A percentile compares a stretch with the other conserved stretches of the same genome.
Evolutionary conservation across 2,888 invertebrate species (phyloP).

Genomic region (Agrotis exclamationis): DNA sequence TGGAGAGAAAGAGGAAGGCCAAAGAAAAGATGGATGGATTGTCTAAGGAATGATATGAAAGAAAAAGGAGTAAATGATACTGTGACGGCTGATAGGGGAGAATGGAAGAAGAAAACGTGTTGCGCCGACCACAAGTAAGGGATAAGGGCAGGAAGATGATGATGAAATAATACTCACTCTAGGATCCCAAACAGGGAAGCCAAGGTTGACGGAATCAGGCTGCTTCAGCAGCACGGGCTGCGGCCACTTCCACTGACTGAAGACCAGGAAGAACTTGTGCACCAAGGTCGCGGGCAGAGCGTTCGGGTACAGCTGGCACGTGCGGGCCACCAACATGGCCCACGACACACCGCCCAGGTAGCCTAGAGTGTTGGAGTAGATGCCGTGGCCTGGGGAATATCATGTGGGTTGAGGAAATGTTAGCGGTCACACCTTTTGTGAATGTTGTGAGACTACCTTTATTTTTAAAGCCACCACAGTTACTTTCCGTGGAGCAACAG

Average conservation of each 20-base stretch:
- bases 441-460: too few species aligned
- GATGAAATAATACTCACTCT: constrained; percentile 90
- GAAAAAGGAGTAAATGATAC: too few species aligned
- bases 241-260: constrained; percentile 99
- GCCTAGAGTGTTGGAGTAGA: constrained; percentile 99
- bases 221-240: constrained; percentile 99
- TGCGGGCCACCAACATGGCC: constrained; percentile 99
- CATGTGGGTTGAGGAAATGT: neutral
- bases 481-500: too few species aligned
- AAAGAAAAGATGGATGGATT: too few species aligned
- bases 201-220: constrained; percentile 96
- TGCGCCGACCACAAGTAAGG: too few species aligned
- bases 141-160: too few species aligned
- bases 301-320: constrained; percentile 99
- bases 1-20: too few species aligned
- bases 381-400: constrained; percentile 95
- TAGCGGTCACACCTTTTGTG: too few species aligned
- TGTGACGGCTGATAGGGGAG: too few species aligned
- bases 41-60: too few species aligned
- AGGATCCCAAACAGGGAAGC: constrained; percentile 99
- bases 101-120: too few species aligned
- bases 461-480: too few species aligned
- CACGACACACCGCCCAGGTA: constrained; percentile 99
- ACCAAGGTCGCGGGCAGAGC: constrained; percentile 98
- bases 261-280: constrained; percentile 99